Evolutionary conservation across 64 coral and sea anemone species (phyloP).

Genomic region (Pocillopora damicornis): DNA sequence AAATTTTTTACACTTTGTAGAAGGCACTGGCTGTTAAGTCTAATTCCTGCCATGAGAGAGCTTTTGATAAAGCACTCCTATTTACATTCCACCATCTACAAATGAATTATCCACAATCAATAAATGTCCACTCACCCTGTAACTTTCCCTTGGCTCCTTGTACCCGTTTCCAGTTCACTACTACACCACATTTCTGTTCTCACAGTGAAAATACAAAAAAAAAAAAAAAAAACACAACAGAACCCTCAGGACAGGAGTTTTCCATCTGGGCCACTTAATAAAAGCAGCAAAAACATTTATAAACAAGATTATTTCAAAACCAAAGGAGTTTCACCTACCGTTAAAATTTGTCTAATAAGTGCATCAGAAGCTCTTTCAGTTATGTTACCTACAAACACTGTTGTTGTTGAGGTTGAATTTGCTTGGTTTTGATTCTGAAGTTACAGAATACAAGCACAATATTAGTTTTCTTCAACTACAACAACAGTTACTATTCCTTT

Average conservation of each 20-base stretch:
- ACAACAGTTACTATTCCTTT: no score
- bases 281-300: no score
- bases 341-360: constrained; percentile 96
- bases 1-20: no score
- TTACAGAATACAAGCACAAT: not conserved
- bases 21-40: no score
- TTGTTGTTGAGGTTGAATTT: constrained; percentile 59
- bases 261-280: no score
- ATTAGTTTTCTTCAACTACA: not conserved
- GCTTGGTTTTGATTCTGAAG: constrained; percentile 36
- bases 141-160: constrained; percentile 96
- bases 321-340: constrained; percentile 63
- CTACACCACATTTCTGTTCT: constrained; percentile 94
- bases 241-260: not conserved
- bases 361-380: constrained; percentile 96
- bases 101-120: no score
- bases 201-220: constrained; percentile 11
- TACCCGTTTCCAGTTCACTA: constrained; percentile 95
- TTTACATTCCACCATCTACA: no score
- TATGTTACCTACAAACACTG: constrained; percentile 99
- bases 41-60: no score
- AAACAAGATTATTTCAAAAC: not conserved
- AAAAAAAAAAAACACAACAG: not conserved
- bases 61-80: no score
- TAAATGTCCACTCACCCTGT: constrained; percentile 58